Conservation (phyloP, 2,888 invertebrate species). For the Elegia similella region DNA sequence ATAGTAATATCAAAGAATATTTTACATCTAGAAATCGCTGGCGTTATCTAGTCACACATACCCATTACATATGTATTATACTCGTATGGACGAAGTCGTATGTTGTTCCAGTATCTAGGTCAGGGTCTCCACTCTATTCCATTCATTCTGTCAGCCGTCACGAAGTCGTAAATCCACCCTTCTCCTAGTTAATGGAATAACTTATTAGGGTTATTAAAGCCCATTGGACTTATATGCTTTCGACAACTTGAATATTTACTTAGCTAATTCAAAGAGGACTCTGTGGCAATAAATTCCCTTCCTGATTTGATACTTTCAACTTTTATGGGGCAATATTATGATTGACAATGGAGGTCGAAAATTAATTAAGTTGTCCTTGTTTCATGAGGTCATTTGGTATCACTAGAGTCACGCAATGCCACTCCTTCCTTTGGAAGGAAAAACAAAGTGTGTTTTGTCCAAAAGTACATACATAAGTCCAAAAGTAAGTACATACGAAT, state of each 20-base stretch:
- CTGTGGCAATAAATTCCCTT: neutral
- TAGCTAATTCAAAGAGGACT: neutral
- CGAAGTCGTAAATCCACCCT: slow-evolving; percentile 17
- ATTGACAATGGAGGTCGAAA: slow-evolving; percentile 21
- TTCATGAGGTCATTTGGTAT: slow-evolving; percentile 37
- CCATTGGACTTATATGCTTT: slow-evolving; percentile 9
- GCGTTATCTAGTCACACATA: neutral
- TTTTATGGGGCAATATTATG: neutral
- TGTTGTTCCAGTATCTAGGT: slow-evolving; percentile 27
- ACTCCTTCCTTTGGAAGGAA: slow-evolving; percentile 47
- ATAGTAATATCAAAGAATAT: no score
- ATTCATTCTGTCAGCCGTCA: slow-evolving; percentile 22
- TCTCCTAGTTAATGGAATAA: slow-evolving; percentile 19
- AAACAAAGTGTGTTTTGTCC: no score
- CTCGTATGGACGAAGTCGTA: neutral
- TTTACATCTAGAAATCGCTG: no score
- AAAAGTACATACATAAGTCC: no score
- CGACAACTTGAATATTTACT: slow-evolving; percentile 2
- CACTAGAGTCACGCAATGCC: slow-evolving; percentile 51
- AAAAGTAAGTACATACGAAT: no score
- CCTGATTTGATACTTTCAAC: neutral
- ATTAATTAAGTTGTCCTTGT: slow-evolving; percentile 28
- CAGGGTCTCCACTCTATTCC: slow-evolving; percentile 28
- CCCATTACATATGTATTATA: neutral
- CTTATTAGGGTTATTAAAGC: slow-evolving; percentile 18